Evolutionary conservation across 2,113 vertebrate species (phyloP), one percentile per base, ranked within the genome.

Genomic region (Eurystomus gularis): DNA sequence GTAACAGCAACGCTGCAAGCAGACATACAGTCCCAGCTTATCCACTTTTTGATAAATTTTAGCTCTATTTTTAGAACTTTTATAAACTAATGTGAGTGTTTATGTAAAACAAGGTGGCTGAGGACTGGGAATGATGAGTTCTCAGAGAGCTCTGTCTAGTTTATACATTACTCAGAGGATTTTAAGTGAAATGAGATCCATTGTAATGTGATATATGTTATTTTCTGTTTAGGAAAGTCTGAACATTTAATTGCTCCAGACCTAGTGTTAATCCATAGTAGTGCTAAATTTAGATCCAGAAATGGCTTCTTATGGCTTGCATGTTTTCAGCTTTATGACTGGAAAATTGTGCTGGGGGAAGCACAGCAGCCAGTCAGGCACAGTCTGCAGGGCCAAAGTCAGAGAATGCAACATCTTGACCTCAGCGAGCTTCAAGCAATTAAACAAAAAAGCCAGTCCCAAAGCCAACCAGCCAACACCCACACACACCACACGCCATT

Each of bases 1-100:
- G 1, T 14, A 35, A 87, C 60, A 62, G 52, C 78, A 94, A 49
- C 37, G 29, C 39, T 82, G 81, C 54, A 81, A 78, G 69, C 6
- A 72, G 69, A 85, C 69, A 78, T 11, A 28, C 17, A 82, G 86
- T 52, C 64, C 44, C 54, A 76, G 46, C 24, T 90, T 78, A 88
- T 54, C 46, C 55, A 46, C 31, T 69, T 88, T 72, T 90, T 87
- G 52, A 85, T 71, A 68, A 39, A 79, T 54, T 83, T 92, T 79
- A 61, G 71, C 26, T 86, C 64, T 97, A 94, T 94, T 97, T 92
- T 93, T 93, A 84, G 87, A 94, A 65, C 46, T 58, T 78, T 26
- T 82, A 69, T 94, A 96, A 97, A 97, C 82, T 48, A 52, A 65
- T 28, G 62, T 17, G 40, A 8, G 16, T 78, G 70, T 90, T 94